These are phyloP conservation scores for Tokudaia tokunoshimensis DNA, from an alignment of 2,797 vertebrate species.

Conservation along the genomic window DNA sequence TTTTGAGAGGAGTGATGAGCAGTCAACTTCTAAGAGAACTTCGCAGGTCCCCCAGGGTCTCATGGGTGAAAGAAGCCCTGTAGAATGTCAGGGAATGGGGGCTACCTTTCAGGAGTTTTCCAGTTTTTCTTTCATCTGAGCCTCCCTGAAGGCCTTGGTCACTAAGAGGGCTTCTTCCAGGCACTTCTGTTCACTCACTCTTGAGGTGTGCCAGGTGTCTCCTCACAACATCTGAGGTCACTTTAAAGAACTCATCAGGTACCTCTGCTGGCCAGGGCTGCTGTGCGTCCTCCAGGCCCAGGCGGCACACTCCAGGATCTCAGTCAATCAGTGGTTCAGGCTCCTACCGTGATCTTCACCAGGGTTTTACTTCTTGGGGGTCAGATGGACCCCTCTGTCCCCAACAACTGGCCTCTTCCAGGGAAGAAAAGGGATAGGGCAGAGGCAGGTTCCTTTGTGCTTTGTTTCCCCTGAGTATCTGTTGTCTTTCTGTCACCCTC, in stretches of 20 bases:
- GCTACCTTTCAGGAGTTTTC: slow-evolving; percentile 94
- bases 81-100: slow-evolving; percentile 94
- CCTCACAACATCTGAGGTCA: slow-evolving; percentile 95
- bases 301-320: slow-evolving; percentile 93
- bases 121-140: slow-evolving; percentile 93
- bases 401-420: slow-evolving; percentile 92
- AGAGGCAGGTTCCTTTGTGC: neutral
- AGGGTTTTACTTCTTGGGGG: slow-evolving; percentile 97
- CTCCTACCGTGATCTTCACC: slow-evolving; percentile 85
- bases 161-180: slow-evolving; percentile 96
- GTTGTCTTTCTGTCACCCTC: accelerated
- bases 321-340: slow-evolving; percentile 81
- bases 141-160: slow-evolving; percentile 92
- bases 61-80: slow-evolving; percentile 91
- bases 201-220: slow-evolving; percentile 96
- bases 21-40: neutral
- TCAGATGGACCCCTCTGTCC: slow-evolving; percentile 86
- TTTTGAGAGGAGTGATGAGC: slow-evolving; percentile 88
- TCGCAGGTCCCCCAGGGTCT: neutral
- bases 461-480: slow-evolving; percentile 20
- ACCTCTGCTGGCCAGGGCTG: slow-evolving; percentile 86
- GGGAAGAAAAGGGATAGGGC: slow-evolving; percentile 91
- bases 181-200: slow-evolving; percentile 94
- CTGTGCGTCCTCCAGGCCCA: slow-evolving; percentile 87
- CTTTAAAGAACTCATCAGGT: slow-evolving; percentile 97